Evolutionary conservation across 1,140 invertebrate species (phyloP).

Genomic region (Cyclina sinensis): DNA sequence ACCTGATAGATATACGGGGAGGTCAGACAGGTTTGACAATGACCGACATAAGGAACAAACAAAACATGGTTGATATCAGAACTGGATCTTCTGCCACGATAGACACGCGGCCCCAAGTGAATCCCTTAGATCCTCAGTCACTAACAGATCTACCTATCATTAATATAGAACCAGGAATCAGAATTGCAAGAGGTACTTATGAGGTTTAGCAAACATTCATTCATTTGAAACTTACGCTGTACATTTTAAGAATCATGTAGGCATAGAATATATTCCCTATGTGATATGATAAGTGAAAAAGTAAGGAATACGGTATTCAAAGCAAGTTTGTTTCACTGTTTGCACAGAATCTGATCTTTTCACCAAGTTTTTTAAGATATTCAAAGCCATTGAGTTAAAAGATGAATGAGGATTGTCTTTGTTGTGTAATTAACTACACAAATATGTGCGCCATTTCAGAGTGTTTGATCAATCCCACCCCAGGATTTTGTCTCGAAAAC

Average conservation of each 20-base stretch:
- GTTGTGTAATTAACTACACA: too few relatives aligned
- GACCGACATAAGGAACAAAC: not conserved
- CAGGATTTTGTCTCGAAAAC: slow-evolving; percentile 59
- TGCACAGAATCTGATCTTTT: not conserved
- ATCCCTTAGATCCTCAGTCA: slow-evolving; percentile 14
- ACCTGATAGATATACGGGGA: slow-evolving; percentile 16
- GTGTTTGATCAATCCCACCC: slow-evolving; percentile 51
- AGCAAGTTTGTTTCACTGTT: too few relatives aligned
- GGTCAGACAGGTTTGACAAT: not conserved
- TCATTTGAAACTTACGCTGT: too few relatives aligned
- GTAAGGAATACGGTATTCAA: too few relatives aligned
- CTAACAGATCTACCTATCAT: slow-evolving; percentile 40
- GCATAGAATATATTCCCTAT: too few relatives aligned
- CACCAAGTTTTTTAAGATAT: not conserved
- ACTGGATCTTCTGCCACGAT: not conserved
- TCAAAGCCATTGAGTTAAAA: too few relatives aligned
- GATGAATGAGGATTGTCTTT: too few relatives aligned
- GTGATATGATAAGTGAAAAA: too few relatives aligned
- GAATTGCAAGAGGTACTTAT: slow-evolving; percentile 61
- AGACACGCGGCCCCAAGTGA: not conserved
- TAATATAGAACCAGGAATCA: slow-evolving; percentile 32
- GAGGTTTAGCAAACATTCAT: too few relatives aligned
- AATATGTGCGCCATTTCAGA: slow-evolving; percentile 29
- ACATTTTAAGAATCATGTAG: too few relatives aligned
- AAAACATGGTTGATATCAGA: slow-evolving; percentile 20